Evolutionary conservation across 2,113 vertebrate species (phyloP).

Genomic region (Toxotes chatareus): DNA sequence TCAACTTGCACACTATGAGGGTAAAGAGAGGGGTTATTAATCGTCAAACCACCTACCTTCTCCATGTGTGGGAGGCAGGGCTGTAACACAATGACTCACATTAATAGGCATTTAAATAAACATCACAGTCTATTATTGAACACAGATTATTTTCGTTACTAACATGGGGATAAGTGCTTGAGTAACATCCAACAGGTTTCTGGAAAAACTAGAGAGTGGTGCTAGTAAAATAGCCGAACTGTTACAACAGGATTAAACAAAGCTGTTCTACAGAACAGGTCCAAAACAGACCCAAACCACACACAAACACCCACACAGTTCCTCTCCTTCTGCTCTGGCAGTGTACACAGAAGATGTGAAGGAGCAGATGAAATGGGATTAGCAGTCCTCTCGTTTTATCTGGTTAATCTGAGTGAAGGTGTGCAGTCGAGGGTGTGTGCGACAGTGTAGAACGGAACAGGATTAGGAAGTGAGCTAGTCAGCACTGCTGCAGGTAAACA

Average conservation of each 20-base stretch:
- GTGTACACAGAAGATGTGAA: background rate
- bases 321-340: background rate
- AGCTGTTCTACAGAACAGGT: background rate
- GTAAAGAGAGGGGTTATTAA: background rate
- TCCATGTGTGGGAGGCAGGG: slow-evolving; percentile 27
- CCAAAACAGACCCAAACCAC: background rate
- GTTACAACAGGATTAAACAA: slow-evolving; percentile 20
- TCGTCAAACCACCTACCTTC: slow-evolving; percentile 33
- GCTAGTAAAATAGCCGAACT: background rate
- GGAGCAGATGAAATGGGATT: slow-evolving; percentile 53
- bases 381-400: slow-evolving; percentile 29
- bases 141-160: slow-evolving; percentile 11
- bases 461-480: slow-evolving; percentile 50
- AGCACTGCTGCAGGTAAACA: slow-evolving; percentile 26
- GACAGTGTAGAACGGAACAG: background rate
- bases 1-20: background rate
- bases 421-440: slow-evolving; percentile 32
- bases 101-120: slow-evolving; percentile 54
- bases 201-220: slow-evolving; percentile 11
- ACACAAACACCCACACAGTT: slow-evolving; percentile 16
- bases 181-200: background rate
- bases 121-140: background rate
- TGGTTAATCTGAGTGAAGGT: slow-evolving; percentile 58
- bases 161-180: background rate
- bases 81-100: slow-evolving; percentile 16